phyloP scores from a whole-genome alignment of 2,113 vertebrate genomes.

The zebrafish (Danio rerio) region GRCz12tu NC_133193.1:20550501-20551000 shows the following conservation, averaged over 20 bases:
- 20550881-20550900: no score
- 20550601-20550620: not conserved
- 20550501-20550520: not conserved
- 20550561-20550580: not conserved
- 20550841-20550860: no score
- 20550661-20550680: not conserved
- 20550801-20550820: not conserved
- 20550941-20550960: no score
- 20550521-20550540: not conserved
- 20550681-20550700: not conserved
- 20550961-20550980: no score
- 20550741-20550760: no score
- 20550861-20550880: no score
- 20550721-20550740: not conserved
- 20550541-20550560: not conserved
- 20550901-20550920: no score
- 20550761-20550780: not conserved
- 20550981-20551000: no score
- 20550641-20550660: no score
- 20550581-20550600: not conserved
- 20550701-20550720: not conserved
- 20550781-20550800: not conserved
- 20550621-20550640: not conserved
- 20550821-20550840: not conserved
- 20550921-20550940: no score